Base-by-base conservation (phyloP, 2,113 vertebrate genomes). In the Solea senegalensis region DNA sequence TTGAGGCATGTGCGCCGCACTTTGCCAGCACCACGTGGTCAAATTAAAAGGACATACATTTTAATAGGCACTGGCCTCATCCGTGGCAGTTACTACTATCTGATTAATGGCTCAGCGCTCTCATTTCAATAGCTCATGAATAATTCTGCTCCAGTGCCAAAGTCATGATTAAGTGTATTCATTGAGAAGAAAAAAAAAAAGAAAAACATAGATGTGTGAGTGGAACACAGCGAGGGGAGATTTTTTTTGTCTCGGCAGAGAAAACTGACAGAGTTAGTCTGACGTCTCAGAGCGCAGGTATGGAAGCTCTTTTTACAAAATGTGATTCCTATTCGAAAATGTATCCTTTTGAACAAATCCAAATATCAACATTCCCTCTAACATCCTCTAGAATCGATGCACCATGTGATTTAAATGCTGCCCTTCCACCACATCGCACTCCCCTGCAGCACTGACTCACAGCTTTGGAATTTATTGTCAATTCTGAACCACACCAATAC, bases 61-160 rank as follows among this genome's bases (percentile, higher is more conserved):
- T 89, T 91, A 90, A 91, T 91, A 83, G 82, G 74, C 65, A 50
- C 58, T 61, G 78, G 75, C 72, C 69, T 79, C 78, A 79, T 90
- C 73, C 51, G n/a, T 85, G 80, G 80, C 76, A 74, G 73, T 89
- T 86, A 84, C 64, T 59, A 75, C 72, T 64, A 64, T 83, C 86
- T 92, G 92, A 92, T 92, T 92, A 93, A 93, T 91, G 86, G 73
- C 69, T 78, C 66, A 49, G 66, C 46, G n/a, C 65, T 83, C 84
- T 86, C 77, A 90, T 91, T 91, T 91, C 85, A 91, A 85, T 91
- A 90, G 83, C 54, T 78, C 89, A 91, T 90, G 88, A 90, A 90
- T 89, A 90, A 88, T 91, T 89, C 78, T 77, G 68, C 82, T 84
- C 65, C 49, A 0, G 53, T 66, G 68, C 82, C 78, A 81, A 81